These are phyloP conservation scores for Leptopilina myrica DNA, from an alignment of 2,888 invertebrate species.

Conservation along the genomic window DNA sequence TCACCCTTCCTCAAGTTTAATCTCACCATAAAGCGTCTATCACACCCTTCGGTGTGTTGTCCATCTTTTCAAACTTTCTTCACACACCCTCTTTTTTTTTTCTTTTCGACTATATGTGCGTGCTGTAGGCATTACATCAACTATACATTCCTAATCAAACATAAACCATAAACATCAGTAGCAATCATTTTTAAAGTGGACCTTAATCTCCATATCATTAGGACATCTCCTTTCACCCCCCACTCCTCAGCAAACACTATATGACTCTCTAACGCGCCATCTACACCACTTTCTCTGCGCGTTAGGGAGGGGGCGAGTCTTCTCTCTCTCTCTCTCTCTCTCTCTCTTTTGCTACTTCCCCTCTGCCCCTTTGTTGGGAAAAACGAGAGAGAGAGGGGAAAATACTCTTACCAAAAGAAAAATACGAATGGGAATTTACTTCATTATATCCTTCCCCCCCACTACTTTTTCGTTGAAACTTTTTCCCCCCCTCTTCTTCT, in stretches of 20 bases:
- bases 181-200: slow-evolving; percentile 8
- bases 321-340: neutral
- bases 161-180: neutral
- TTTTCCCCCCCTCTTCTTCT: slow-evolving; percentile 52
- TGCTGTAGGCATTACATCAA: neutral
- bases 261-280: slow-evolving; percentile 5
- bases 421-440: slow-evolving; percentile 56
- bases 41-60: neutral
- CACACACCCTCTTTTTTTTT: neutral
- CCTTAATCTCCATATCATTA: neutral
- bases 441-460: slow-evolving; percentile 55
- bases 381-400: too few relatives aligned
- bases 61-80: neutral
- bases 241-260: neutral
- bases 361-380: too few relatives aligned
- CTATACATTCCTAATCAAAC: neutral
- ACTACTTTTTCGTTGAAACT: slow-evolving; percentile 39
- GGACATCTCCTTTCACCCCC: neutral
- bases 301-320: neutral
- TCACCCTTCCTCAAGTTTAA: slow-evolving; percentile 6
- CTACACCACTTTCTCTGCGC: slow-evolving; percentile 13
- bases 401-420: neutral
- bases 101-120: too few relatives aligned
- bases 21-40: neutral
- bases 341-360: neutral